Conservation (phyloP, 2,797 vertebrate genomes). For the Hyperoplus lanceolatus region DNA sequence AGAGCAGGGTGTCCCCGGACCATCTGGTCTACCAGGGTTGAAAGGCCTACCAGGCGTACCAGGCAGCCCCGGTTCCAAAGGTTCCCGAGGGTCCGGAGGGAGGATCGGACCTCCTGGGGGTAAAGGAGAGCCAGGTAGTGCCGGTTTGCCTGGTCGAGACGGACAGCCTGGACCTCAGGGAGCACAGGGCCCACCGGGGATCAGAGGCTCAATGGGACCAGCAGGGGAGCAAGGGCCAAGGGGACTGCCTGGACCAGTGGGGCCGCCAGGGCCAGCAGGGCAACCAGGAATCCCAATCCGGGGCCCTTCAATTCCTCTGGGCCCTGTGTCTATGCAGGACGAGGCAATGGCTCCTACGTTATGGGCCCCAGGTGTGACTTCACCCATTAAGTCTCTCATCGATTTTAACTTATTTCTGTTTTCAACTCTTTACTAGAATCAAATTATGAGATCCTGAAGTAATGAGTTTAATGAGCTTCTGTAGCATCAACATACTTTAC, state of each 20-base stretch:
- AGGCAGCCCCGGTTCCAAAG: conserved; percentile 92
- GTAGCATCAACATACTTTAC: not conserved
- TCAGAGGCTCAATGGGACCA: conserved; percentile 90
- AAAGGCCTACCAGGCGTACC: conserved; percentile 91
- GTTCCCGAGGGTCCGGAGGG: conserved; percentile 93
- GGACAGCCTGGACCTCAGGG: conserved; percentile 91
- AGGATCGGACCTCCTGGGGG: conserved; percentile 91
- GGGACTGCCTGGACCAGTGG: conserved; percentile 90
- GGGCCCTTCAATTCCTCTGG: conserved; percentile 76
- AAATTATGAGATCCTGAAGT: not conserved
- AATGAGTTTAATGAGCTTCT: not conserved
- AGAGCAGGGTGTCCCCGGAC: conserved; percentile 90
- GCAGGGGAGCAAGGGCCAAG: conserved; percentile 90
- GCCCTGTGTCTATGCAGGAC: conserved; percentile 86
- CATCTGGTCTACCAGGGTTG: conserved; percentile 89
- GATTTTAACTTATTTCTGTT: conserved; percentile 1
- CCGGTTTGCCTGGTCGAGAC: conserved; percentile 91
- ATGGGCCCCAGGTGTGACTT: conserved; percentile 64
- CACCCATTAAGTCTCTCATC: not conserved
- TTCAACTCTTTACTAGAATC: not conserved
- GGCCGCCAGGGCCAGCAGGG: conserved; percentile 89
- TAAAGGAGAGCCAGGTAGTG: conserved; percentile 91
- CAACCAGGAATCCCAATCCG: conserved; percentile 84
- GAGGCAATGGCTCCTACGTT: conserved; percentile 70
- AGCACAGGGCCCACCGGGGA: conserved; percentile 89